Evolutionary conservation across 2,888 invertebrate genomes (phyloP).

Genomic region (Myopa testacea): DNA sequence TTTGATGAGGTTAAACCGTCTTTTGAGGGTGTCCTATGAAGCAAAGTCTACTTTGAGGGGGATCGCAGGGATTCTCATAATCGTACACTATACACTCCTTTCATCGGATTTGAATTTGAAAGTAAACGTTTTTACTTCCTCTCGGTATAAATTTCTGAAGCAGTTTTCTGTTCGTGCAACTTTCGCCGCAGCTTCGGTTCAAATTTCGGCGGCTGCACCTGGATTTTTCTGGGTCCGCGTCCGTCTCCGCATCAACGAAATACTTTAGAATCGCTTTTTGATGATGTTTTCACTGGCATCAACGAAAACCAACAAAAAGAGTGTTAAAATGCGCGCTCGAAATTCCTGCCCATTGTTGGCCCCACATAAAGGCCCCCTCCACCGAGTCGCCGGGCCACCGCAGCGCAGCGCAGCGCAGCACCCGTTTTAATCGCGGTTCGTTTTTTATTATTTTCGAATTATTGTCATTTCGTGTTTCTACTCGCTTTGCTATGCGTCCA

Average conservation of each 20-base stretch:
- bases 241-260: background rate
- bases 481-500: background rate
- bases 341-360: conserved; percentile 29
- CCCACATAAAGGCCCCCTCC: background rate
- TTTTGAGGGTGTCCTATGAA: no score
- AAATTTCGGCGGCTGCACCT: no score
- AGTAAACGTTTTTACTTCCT: no score
- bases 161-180: no score
- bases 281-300: background rate
- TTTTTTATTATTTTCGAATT: background rate
- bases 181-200: no score
- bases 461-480: background rate
- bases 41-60: no score
- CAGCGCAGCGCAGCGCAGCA: background rate
- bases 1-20: no score
- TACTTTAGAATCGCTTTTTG: background rate
- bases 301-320: background rate
- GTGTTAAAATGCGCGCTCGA: conserved; percentile 23
- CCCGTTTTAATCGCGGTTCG: background rate
- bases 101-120: no score
- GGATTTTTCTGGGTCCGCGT: background rate
- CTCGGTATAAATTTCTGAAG: no score
- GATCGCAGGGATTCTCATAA: no score
- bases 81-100: no score
- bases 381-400: background rate